Evolutionary conservation across 2,888 invertebrate species (phyloP).

Genomic region (Diadromus collaris): DNA sequence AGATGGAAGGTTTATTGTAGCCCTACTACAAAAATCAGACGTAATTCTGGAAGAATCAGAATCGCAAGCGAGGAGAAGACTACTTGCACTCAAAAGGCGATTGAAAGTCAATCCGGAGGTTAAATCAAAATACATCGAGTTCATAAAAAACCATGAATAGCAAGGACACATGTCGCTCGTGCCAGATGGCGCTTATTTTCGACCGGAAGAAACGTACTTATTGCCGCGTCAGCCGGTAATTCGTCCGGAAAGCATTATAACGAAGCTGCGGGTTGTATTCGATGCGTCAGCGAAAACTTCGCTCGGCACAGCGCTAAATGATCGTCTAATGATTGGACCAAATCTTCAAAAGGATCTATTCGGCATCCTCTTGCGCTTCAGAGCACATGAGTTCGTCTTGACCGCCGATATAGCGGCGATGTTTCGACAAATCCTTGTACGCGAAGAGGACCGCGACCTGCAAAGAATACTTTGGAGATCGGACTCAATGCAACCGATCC

Average conservation of each 20-base stretch:
- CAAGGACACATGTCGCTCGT: constrained; percentile 45
- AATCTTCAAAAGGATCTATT: constrained; percentile 50
- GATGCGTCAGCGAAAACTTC: constrained; percentile 57
- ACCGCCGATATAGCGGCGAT: constrained; percentile 56
- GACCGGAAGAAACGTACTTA: neutral
- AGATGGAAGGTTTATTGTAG: constrained; percentile 48
- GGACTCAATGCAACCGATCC: constrained; percentile 11
- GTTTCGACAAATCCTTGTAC: constrained; percentile 53
- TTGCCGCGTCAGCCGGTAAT: constrained; percentile 52
- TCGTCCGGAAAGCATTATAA: constrained; percentile 41
- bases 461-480: constrained; percentile 54
- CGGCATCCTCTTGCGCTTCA: constrained; percentile 30
- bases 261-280: constrained; percentile 51
- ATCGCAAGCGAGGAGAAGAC: constrained; percentile 33
- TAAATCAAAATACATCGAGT: constrained; percentile 37
- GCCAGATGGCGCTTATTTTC: neutral
- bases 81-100: constrained; percentile 35
- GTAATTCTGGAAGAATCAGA: constrained; percentile 50
- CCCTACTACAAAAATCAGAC: constrained; percentile 42
- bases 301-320: constrained; percentile 44
- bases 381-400: constrained; percentile 48
- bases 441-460: constrained; percentile 46
- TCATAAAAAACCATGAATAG: constrained; percentile 43
- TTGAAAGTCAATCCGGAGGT: constrained; percentile 41
- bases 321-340: constrained; percentile 43